Percentiles rank a stretch among this genome's conserved stretches.
Evolutionary conservation across 2,113 vertebrate genomes (phyloP).

Genomic region (Syngnathoides biaculeatus): DNA sequence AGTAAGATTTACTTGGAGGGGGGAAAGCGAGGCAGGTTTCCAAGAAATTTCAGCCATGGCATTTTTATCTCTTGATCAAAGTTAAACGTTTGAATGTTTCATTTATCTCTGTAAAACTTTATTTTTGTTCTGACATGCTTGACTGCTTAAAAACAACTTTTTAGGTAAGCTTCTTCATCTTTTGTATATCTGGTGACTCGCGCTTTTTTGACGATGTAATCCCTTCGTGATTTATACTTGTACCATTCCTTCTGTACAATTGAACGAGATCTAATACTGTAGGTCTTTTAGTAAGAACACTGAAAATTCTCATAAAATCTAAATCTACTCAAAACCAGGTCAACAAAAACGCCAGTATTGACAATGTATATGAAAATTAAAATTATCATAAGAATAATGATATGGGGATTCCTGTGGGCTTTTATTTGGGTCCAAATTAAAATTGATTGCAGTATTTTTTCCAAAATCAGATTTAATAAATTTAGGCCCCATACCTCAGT

Average conservation of each 20-base stretch:
- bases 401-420: not conserved
- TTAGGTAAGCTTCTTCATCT: not conserved
- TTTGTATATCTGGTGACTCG: not conserved
- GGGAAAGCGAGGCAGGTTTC: slow-evolving; percentile 1
- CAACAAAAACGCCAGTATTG: no score
- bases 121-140: not conserved
- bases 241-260: not conserved
- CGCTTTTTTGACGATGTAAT: not conserved
- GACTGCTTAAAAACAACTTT: not conserved
- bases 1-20: not conserved
- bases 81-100: not conserved
- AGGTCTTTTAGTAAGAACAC: not conserved
- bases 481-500: no score
- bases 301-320: not conserved
- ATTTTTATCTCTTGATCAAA: slow-evolving; percentile 9
- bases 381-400: not conserved
- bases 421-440: not conserved
- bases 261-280: not conserved
- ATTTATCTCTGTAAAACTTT: not conserved
- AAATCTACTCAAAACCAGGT: no score
- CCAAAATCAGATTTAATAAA: no score
- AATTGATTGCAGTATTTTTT: no score
- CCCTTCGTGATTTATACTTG: not conserved
- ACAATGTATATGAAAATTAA: not conserved
- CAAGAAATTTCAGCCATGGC: not conserved